Evolutionary conservation across 2,888 invertebrate genomes (phyloP), one percentile per base, ranked within the genome.

Genomic region (Periphyllus acericola): DNA sequence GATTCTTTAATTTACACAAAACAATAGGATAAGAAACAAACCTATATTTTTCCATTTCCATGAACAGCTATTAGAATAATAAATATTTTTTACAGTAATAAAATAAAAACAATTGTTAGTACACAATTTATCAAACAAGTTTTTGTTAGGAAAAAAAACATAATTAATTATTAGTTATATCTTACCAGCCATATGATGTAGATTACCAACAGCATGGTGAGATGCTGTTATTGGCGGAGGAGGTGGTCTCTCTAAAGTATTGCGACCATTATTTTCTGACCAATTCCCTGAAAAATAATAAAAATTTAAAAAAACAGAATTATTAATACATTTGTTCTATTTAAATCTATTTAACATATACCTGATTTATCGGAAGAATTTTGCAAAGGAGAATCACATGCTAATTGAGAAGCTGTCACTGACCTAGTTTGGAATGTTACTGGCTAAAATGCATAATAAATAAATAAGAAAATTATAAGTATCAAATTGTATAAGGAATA

Each of bases 321-420:
- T n/a, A 89, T 14, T 79, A 6, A 29, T n/a, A 6, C 32, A 29
- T 14, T 32, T 71, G 11, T 71, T 71, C 14, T 40, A 34, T 32
- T 34, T n/a, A 3, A 36, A 60, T 14, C 29, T 86, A n/a, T 66
- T 74, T n/a, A 55, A 60, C 5, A n/a, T 40, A 55, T 89, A 90
- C 90, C 90, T 89, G 89, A 82, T 78, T 89, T 87, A 9, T 89
- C 90, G 17, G 88, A 82, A 71, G 89, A 89, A 82, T 89, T 94
- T 92, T 96, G 95, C 89, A 96, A 96, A 19, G 97, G 97, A 83
- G 96, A 97, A 92, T 97, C 97, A 55, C 97, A 97, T 90, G 97
- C 97, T 89, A 97, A 93, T 92, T 97, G 97, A 52, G 97, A 97
- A 60, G 97, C 97, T 0, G 97, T 97, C 55, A 97, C 97, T 85